phyloP scores from a whole-genome alignment of 2,113 vertebrate species.

The Jacana jacana region DNA sequence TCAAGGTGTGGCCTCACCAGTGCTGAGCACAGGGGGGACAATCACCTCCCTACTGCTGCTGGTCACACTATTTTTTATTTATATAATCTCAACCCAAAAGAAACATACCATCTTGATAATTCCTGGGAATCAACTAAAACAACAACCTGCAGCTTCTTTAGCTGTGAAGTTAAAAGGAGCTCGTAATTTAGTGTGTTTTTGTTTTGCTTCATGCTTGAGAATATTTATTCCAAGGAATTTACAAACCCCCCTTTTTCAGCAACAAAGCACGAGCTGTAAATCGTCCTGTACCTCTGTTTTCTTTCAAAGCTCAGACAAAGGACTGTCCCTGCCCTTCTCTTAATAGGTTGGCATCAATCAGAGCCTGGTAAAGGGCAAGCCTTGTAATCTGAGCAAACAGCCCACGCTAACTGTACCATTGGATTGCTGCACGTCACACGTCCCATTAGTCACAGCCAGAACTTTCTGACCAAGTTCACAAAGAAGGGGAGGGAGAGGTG shows the following conservation, averaged over 20 bases:
- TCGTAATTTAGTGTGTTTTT: conserved; percentile 18
- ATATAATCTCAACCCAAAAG: too few species aligned
- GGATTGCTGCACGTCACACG: conserved; percentile 28
- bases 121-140: conserved; percentile 46
- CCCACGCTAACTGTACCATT: conserved; percentile 21
- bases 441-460: conserved; percentile 54
- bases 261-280: conserved; percentile 67
- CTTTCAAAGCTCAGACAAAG: conserved; percentile 60
- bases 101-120: conserved; percentile 39
- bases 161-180: conserved; percentile 11
- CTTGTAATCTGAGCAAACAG: conserved; percentile 70
- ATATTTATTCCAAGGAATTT: conserved; percentile 45
- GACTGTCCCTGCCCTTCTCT: conserved; percentile 30
- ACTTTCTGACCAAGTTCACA: conserved; percentile 37
- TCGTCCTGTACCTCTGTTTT: conserved; percentile 49
- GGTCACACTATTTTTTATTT: too few species aligned
- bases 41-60: too few species aligned
- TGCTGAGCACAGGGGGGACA: too few species aligned
- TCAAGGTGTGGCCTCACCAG: too few species aligned
- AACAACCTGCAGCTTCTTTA: background rate
- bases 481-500: background rate
- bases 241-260: conserved; percentile 40
- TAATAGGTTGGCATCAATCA: conserved; percentile 69
- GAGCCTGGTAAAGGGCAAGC: conserved; percentile 67
- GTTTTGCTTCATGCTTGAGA: conserved; percentile 27